Evolutionary conservation across 2,113 vertebrate species (phyloP).

Genomic region (Meleagris gallopavo): DNA sequence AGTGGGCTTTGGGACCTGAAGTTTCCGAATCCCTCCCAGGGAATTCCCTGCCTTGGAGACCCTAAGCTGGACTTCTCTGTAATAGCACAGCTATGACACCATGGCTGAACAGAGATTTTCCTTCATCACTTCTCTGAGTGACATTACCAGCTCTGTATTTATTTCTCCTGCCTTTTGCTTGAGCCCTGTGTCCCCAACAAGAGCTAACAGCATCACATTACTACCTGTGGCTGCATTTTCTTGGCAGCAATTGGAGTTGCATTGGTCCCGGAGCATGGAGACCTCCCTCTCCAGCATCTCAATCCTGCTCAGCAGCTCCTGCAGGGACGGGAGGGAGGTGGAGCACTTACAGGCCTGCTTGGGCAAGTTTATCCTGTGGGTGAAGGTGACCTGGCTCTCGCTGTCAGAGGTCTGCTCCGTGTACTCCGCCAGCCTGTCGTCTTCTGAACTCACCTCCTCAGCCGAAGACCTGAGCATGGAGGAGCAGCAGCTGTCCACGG

Average conservation of each 20-base stretch:
- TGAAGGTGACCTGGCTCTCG: conserved; percentile 95
- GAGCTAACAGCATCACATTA: conserved; percentile 23
- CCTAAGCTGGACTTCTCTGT: neutral
- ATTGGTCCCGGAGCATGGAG: conserved; percentile 90
- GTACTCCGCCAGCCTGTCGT: conserved; percentile 81
- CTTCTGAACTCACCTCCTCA: conserved; percentile 78
- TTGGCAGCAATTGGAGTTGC: conserved; percentile 89
- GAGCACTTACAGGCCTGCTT: conserved; percentile 91
- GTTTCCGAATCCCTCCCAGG: neutral
- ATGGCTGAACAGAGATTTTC: neutral
- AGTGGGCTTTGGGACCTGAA: neutral
- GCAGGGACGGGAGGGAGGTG: conserved; percentile 80
- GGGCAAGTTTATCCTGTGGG: conserved; percentile 96
- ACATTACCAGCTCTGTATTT: neutral
- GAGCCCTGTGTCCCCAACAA: conserved; percentile 40
- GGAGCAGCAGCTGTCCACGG: conserved; percentile 90
- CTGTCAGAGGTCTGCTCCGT: conserved; percentile 89
- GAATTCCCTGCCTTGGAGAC: neutral
- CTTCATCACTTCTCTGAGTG: neutral
- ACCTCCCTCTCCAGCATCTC: conserved; percentile 97
- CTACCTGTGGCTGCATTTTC: conserved; percentile 91
- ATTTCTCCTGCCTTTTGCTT: neutral
- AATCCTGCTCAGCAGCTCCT: conserved; percentile 90
- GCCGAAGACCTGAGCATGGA: conserved; percentile 83
- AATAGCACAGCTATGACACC: neutral